A percentile compares a stretch with the other conserved stretches of the same genome.
These are phyloP conservation scores for Oplegnathus fasciatus DNA, from an alignment of 2,113 vertebrate species.

Conservation along the genomic window DNA sequence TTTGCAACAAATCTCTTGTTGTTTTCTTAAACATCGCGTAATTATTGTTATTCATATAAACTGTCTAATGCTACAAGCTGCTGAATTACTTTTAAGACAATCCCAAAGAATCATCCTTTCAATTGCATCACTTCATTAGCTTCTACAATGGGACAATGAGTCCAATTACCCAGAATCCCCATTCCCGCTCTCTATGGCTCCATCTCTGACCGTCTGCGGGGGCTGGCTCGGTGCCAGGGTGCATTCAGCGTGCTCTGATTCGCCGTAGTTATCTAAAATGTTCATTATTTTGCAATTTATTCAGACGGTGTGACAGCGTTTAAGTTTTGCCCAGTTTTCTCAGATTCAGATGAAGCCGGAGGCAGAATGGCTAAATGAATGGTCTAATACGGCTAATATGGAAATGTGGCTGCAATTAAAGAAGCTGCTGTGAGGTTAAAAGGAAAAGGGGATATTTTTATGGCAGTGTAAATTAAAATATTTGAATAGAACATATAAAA, in stretches of 20 bases:
- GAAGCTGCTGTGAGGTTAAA: neutral
- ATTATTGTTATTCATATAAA: conserved; percentile 30
- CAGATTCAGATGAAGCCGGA: conserved; percentile 41
- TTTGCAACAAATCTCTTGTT: conserved; percentile 2
- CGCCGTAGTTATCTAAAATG: conserved; percentile 71
- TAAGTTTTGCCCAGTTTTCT: conserved; percentile 63
- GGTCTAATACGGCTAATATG: neutral
- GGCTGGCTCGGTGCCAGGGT: conserved; percentile 65
- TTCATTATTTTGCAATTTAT: conserved; percentile 73
- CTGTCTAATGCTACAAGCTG: conserved; percentile 35
- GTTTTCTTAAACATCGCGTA: conserved; percentile 8
- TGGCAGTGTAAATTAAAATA: conserved; percentile 4
- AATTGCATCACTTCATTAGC: conserved; percentile 75
- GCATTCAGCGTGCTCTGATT: conserved; percentile 67
- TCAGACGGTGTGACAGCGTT: conserved; percentile 63
- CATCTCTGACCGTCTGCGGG: conserved; percentile 61
- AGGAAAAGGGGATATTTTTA: neutral
- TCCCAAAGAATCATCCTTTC: conserved; percentile 50
- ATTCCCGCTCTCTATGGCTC: conserved; percentile 54
- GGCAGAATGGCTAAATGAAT: conserved; percentile 36
- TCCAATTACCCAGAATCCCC: conserved; percentile 75
- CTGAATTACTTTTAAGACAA: conserved; percentile 59
- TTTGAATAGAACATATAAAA: neutral
- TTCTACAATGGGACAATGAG: conserved; percentile 67
- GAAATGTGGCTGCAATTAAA: conserved; percentile 35